Base-by-base conservation (phyloP, 1,140 invertebrate species). In the Himalopsyche phryganea region DNA sequence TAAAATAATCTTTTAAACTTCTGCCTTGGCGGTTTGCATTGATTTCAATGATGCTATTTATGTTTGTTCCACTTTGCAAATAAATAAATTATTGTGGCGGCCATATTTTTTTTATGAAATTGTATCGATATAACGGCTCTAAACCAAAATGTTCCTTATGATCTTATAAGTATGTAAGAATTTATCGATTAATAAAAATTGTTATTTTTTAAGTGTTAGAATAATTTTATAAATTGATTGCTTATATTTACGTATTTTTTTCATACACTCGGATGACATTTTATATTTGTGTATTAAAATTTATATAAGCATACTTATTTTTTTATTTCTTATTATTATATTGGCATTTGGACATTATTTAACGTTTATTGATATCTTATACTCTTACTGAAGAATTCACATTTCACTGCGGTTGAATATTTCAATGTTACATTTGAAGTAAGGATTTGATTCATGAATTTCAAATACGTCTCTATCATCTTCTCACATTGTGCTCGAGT, bases 101-200 rank as follows among this genome's bases (percentile, higher is more conserved):
- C 56, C 56, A 58, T 58, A 58, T 58, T 58, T 58, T 33, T 38
- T 42, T 32, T 28, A 48, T 48, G 38, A 17, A 51, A 40, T 58
- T 35, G 13, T 41, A 28, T 11, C 15, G 10, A 19, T 49, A 18
- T 42, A 17, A 49, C 14, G 40, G 56, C 56, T 51, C 23, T 58
- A 7, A 44, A 58, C 56, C 56, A 58, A 58, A 58, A 35, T 38
- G 42, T 58, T 58, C 50, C 56, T 58, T 51, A 47, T 19, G 50
- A 50, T 58, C 18, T 45, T 51, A 46, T 52, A 45, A 15, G 4
- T n/a, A n/a, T 45, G 18, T 45, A 45, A 45, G 42, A 15, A 45
- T 40, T 40, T 40, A 40, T 40, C n/a, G 15, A 40, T 40, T 40
- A 40, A 40, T 40, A 40, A 13, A n/a, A 13, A 13, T 40, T 40